Evolutionary conservation across 2,888 invertebrate genomes (phyloP).

Genomic region (Troglohyphantes excavatus): DNA sequence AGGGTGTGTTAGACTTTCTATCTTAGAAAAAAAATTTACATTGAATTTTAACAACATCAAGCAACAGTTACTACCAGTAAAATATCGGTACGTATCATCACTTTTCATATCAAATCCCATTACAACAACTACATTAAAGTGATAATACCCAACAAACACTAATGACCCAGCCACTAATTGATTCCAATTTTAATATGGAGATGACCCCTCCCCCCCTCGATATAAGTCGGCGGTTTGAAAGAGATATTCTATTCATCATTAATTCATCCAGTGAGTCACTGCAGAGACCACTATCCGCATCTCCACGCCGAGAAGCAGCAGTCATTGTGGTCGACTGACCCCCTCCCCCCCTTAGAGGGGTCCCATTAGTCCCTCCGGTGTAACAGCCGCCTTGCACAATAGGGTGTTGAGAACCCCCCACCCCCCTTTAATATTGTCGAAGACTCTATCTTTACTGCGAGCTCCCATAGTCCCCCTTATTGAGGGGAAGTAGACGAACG

Average conservation of each 20-base stretch:
- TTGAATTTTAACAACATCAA: too few relatives aligned
- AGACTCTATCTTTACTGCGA: constrained; percentile 73
- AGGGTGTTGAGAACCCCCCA: constrained; percentile 44
- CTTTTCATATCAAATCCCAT: too few relatives aligned
- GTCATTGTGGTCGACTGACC: constrained; percentile 77
- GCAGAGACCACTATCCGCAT: constrained; percentile 64
- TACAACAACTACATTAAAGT: too few relatives aligned
- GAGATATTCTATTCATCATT: constrained; percentile 79
- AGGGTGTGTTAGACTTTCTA: too few relatives aligned
- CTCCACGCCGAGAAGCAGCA: constrained; percentile 66
- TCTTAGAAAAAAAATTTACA: too few relatives aligned
- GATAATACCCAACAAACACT: too few relatives aligned
- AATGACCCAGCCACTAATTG: constrained; percentile 18
- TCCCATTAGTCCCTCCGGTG: constrained; percentile 77
- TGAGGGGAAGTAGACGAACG: constrained; percentile 61
- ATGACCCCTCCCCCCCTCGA: constrained; percentile 43
- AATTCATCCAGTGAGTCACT: constrained; percentile 77
- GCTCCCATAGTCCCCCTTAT: constrained; percentile 27
- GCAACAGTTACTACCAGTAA: background rate
- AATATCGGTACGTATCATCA: background rate
- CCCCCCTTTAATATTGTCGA: constrained; percentile 70
- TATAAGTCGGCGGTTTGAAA: constrained; percentile 76
- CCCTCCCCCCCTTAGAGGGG: constrained; percentile 51
- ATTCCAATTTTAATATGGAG: constrained; percentile 47
- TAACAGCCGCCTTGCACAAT: constrained; percentile 67